Base-by-base conservation (phyloP, 2,113 vertebrate species). In the Himantopus leucocephalus region DNA sequence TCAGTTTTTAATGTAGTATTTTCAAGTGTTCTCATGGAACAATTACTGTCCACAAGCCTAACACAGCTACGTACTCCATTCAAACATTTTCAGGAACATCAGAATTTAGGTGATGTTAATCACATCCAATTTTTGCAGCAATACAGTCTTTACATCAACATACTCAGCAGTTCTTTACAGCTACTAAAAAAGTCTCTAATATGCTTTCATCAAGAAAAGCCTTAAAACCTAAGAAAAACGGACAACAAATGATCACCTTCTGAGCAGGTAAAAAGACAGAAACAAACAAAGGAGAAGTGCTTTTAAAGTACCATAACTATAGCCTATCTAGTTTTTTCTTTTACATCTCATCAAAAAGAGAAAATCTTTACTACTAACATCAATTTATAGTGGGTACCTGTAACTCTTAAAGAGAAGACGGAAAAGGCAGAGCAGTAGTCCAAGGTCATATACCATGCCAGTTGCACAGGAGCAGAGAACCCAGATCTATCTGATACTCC, bases 361-460 rank as follows among this genome's bases (percentile, higher is more conserved):
- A 85, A 92, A 84, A 67, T 35, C 45, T 52, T 60, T 26, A 59
- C 35, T 58, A 55, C 5, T 60, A 85, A 70, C 32, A 64, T 37
- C 15, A 71, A 18, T 64, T 50, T 30, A 66, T 14, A 48, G 20
- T 8, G 15, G 20, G n/a, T 37, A 66, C 26, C 50, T 2, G 1
- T 35, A 90, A 63, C 23, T 41, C 53, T 39, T 66, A 68, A 84
- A 81, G 0, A 76, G 62, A 52, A 67, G 53, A 80, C 12, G 72
- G 48, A 88, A 85, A 83, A 93, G 26, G 43, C 66, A 95, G 43
- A 76, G 50, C 62, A 91, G 66, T 11, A 88, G 71, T 72, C 89
- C 96, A 96, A 97, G 94, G 91, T 96, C 91, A 95, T 53, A 70
- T 4, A 91, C 27, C 41, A 79, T 27, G 41, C 43, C 64, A 95